phyloP scores from a whole-genome alignment of 1,140 invertebrate genomes.

The Pogonognathellus flavescens region DNA sequence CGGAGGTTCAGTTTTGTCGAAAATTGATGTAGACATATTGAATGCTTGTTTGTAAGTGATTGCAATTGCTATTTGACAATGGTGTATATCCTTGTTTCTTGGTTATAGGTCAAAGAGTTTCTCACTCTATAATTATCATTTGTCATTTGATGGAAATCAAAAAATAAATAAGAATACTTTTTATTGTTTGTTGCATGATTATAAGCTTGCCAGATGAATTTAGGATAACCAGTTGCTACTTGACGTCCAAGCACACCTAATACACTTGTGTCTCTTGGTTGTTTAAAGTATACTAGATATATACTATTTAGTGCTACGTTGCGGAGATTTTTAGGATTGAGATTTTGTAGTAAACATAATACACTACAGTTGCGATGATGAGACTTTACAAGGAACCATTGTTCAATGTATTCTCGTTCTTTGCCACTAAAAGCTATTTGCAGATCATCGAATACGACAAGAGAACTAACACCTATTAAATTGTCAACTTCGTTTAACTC shows the following conservation, averaged over 20 bases:
- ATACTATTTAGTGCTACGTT: neutral
- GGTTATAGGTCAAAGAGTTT: neutral
- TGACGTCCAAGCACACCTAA: neutral
- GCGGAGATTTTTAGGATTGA: neutral
- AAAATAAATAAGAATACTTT: constrained; percentile 5
- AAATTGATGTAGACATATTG: neutral
- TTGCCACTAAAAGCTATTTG: neutral
- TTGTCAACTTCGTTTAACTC: neutral
- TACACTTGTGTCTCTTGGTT: neutral
- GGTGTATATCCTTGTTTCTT: neutral
- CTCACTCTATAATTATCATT: neutral
- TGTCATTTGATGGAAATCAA: constrained; percentile 1
- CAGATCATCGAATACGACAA: neutral
- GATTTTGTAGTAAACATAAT: neutral
- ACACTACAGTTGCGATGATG: neutral
- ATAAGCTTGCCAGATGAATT: neutral
- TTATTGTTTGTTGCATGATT: neutral
- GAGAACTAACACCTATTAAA: neutral
- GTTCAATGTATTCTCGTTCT: neutral
- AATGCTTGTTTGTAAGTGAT: neutral
- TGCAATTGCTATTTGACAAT: neutral
- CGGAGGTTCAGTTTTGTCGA: neutral
- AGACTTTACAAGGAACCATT: neutral
- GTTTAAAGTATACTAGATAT: neutral
- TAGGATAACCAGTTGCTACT: neutral